Evolutionary conservation across 2,113 vertebrate genomes (phyloP).

Genomic region (Carlito syrichta): DNA sequence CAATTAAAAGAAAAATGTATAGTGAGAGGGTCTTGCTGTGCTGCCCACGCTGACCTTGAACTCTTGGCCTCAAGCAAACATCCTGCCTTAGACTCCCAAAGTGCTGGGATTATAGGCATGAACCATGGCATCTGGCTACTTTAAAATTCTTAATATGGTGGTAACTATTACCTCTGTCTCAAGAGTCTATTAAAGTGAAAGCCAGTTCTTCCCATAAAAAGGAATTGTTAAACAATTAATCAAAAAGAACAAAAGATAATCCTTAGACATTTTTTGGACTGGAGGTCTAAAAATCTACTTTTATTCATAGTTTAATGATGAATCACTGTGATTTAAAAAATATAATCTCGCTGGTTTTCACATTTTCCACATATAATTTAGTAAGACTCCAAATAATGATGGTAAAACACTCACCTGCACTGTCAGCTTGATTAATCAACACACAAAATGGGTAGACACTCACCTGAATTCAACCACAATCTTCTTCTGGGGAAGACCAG

Average conservation of each 20-base stretch:
- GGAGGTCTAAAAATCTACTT: neutral
- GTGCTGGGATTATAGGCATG: neutral
- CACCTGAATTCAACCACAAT: constrained; percentile 95
- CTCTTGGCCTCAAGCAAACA: neutral
- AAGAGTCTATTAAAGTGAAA: neutral
- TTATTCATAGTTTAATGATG: neutral
- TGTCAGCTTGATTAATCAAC: neutral
- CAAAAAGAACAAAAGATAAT: neutral
- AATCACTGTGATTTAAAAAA: neutral
- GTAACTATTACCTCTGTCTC: neutral
- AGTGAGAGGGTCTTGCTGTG: neutral
- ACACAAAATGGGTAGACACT: neutral
- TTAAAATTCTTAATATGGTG: neutral
- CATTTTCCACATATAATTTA: neutral
- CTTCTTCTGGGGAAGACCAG: constrained; percentile 78
- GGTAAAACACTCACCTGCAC: neutral
- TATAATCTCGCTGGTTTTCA: neutral
- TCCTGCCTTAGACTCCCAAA: neutral
- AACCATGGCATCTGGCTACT: neutral
- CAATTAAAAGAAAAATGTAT: no score
- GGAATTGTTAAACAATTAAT: neutral
- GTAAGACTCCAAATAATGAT: neutral
- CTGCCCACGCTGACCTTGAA: neutral
- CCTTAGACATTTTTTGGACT: neutral
- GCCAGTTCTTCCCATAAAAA: constrained; percentile 20